Evolutionary conservation across 92 coral and sea anemone species (phyloP).

Genomic region (Porites lobata): DNA sequence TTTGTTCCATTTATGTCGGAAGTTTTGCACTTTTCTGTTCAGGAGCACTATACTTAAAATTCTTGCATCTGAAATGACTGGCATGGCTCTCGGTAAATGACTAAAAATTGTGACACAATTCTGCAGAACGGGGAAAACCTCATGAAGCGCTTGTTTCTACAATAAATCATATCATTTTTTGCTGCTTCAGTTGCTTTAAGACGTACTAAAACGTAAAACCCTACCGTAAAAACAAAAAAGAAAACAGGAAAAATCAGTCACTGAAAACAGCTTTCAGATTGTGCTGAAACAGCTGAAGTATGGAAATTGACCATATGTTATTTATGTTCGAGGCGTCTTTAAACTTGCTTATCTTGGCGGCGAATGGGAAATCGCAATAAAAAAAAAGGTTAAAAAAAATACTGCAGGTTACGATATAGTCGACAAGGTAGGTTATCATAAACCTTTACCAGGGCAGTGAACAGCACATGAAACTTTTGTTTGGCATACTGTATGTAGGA

Average conservation of each 20-base stretch:
- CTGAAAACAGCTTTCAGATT: neutral
- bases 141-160: no score
- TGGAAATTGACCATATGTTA: neutral
- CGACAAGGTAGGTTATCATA: no score
- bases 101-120: neutral
- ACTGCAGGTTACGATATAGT: no score
- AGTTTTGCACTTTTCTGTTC: neutral
- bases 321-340: no score
- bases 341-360: no score
- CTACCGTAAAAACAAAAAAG: neutral
- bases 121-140: neutral
- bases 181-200: no score
- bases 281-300: neutral
- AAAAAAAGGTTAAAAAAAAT: no score
- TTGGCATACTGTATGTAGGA: no score
- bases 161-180: no score
- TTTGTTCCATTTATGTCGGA: neutral
- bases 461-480: no score
- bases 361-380: no score
- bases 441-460: no score
- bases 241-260: conserved; percentile 6
- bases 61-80: neutral
- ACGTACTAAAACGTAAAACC: neutral
- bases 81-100: neutral
- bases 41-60: neutral